Evolutionary conservation across 2,888 invertebrate genomes (phyloP).

Genomic region (Drymonia ruficornis): DNA sequence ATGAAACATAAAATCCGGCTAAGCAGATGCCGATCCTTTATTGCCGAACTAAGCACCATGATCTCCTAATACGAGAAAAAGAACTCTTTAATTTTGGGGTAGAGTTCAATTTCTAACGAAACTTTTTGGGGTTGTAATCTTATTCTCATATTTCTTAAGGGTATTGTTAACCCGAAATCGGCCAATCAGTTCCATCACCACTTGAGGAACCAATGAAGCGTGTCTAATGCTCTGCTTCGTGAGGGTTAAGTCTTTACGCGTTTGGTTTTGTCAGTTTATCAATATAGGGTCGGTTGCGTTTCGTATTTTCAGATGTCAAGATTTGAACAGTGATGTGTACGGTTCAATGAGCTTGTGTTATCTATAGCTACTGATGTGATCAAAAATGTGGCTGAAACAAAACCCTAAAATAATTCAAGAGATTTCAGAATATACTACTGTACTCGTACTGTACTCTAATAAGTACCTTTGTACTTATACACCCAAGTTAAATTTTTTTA

Average conservation of each 20-base stretch:
- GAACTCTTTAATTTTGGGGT: slow-evolving; percentile 25
- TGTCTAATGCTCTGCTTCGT: slow-evolving; percentile 65
- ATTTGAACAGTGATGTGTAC: background rate
- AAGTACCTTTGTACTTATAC: no score
- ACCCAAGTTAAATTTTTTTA: no score
- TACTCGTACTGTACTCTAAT: no score
- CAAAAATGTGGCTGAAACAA: no score
- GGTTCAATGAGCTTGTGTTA: background rate
- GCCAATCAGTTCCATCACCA: slow-evolving; percentile 82
- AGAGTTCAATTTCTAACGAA: slow-evolving; percentile 17
- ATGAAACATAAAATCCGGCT: slow-evolving; percentile 78
- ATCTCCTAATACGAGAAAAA: slow-evolving; percentile 22
- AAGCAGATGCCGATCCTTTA: slow-evolving; percentile 71
- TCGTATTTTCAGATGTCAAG: slow-evolving; percentile 24
- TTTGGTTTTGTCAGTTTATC: slow-evolving; percentile 78
- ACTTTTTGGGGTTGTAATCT: slow-evolving; percentile 28
- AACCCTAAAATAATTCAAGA: no score
- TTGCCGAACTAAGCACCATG: slow-evolving; percentile 40
- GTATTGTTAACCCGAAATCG: slow-evolving; percentile 76
- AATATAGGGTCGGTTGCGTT: slow-evolving; percentile 54
- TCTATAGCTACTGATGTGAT: background rate
- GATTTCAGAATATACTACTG: no score
- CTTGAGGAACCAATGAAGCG: slow-evolving; percentile 81
- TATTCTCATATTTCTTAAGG: slow-evolving; percentile 38
- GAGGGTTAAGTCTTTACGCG: slow-evolving; percentile 77